A percentile compares a stretch with the other conserved stretches of the same genome.
Conservation (phyloP, 1,140 invertebrate species). For the Drosophila nikananu region DNA sequence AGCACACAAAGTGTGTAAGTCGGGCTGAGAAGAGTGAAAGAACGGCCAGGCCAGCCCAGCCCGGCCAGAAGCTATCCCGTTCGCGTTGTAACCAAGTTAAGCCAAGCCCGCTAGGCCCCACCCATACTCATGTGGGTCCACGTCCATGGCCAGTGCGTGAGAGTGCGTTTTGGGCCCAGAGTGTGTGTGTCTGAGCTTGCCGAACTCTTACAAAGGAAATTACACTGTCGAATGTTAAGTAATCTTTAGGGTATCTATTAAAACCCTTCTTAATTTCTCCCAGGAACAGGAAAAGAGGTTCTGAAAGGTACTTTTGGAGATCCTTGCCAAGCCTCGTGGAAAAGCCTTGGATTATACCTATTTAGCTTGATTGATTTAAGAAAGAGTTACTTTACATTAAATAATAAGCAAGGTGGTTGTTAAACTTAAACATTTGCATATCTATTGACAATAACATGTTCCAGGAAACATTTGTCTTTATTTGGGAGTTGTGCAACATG, state of each 20-base stretch:
- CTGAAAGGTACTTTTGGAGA: neutral
- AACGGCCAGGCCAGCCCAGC: conserved; percentile 7
- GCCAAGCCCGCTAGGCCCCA: conserved; percentile 56
- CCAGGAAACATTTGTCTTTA: neutral
- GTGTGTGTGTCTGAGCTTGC: conserved; percentile 19
- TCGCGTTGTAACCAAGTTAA: conserved; percentile 63
- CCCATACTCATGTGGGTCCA: conserved; percentile 38
- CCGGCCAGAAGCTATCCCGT: conserved; percentile 15
- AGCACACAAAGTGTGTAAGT: conserved; percentile 52
- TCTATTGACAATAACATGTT: neutral
- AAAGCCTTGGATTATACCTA: neutral
- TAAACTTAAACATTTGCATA: neutral
- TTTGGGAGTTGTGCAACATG: neutral
- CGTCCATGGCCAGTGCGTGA: conserved; percentile 25
- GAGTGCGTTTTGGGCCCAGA: conserved; percentile 62
- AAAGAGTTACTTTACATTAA: neutral
- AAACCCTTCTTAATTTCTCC: neutral
- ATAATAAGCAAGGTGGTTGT: neutral
- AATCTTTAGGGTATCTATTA: neutral
- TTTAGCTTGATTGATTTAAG: neutral
- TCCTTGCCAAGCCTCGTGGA: neutral
- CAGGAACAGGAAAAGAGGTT: neutral
- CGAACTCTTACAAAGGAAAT: conserved; percentile 25
- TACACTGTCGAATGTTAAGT: neutral
- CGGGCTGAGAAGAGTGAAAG: conserved; percentile 25